These are phyloP conservation scores for Salvator merianae DNA, from an alignment of 2,113 vertebrate genomes.

Conservation along the genomic window DNA sequence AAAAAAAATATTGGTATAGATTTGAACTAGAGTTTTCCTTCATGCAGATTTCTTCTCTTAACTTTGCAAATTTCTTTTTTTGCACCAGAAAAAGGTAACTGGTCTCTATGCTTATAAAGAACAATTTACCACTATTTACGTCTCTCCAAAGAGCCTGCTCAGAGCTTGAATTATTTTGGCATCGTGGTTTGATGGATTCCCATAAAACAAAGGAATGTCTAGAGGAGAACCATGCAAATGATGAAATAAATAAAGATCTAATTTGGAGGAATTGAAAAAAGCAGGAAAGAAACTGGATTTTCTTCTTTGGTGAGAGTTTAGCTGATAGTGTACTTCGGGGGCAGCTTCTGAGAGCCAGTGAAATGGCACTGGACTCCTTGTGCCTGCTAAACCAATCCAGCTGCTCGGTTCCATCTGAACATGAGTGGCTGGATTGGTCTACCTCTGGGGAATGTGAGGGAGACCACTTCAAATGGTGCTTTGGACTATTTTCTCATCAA, in stretches of 20 bases:
- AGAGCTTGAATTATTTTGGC: background rate
- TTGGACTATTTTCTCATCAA: too few species aligned
- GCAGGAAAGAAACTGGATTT: background rate
- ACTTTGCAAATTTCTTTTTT: constrained; percentile 19
- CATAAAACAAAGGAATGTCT: background rate
- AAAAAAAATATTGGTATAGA: constrained; percentile 54
- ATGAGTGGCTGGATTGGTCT: too few species aligned
- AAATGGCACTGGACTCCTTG: too few species aligned
- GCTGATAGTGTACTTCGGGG: too few species aligned
- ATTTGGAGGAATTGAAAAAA: background rate
- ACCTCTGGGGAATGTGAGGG: too few species aligned
- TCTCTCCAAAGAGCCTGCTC: background rate
- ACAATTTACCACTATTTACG: background rate
- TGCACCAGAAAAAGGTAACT: rapidly evolving
- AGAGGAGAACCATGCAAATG: background rate
- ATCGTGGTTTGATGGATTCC: background rate
- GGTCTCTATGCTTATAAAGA: background rate
- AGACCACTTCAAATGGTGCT: too few species aligned
- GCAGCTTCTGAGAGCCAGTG: too few species aligned
- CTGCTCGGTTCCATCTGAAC: too few species aligned
- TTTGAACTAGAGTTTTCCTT: constrained; percentile 15
- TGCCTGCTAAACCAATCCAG: too few species aligned
- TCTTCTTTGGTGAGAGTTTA: constrained; percentile 18
- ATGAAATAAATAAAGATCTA: background rate
- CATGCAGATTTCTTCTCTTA: constrained; percentile 21